A percentile compares a stretch with the other conserved stretches of the same genome.
phyloP scores from a whole-genome alignment of 1,140 invertebrate genomes.

The Ylistrum balloti region DNA sequence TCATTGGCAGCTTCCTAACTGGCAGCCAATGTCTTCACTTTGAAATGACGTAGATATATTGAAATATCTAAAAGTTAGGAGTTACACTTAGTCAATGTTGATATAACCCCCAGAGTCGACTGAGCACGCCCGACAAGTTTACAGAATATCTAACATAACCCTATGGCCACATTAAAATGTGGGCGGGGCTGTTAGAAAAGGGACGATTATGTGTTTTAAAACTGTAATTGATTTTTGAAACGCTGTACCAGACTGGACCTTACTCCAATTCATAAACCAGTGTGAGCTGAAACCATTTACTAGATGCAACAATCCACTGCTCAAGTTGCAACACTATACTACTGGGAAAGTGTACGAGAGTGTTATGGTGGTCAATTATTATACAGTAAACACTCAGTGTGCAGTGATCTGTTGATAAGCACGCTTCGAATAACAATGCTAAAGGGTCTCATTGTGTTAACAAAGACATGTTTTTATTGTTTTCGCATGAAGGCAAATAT shows the following conservation, averaged over 20 bases:
- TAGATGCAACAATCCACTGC: conserved; percentile 1
- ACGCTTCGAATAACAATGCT: neutral
- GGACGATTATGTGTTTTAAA: conserved; percentile 28
- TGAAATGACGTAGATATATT: conserved; percentile 5
- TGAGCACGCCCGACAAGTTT: neutral
- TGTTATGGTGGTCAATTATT: neutral
- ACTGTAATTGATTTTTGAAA: conserved; percentile 19
- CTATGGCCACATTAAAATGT: conserved; percentile 5
- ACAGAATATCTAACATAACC: neutral
- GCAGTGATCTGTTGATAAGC: neutral
- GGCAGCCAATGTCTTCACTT: neutral
- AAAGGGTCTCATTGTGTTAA: neutral
- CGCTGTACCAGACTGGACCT: conserved; percentile 30
- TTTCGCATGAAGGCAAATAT: too few species aligned
- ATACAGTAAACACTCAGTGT: neutral
- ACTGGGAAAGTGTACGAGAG: neutral
- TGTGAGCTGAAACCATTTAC: conserved; percentile 26
- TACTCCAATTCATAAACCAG: conserved; percentile 34
- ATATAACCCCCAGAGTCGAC: conserved; percentile 23
- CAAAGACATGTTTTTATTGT: neutral
- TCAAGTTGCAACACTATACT: conserved; percentile 38
- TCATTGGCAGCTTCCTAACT: neutral
- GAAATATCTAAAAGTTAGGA: neutral
- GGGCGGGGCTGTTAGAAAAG: neutral
- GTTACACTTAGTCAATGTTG: conserved; percentile 33